Percentiles rank a stretch among this genome's conserved stretches.
These are phyloP conservation scores for Paramacrobiotus metropolitanus DNA, from an alignment of 1,140 invertebrate genomes.

Conservation along the genomic window DNA sequence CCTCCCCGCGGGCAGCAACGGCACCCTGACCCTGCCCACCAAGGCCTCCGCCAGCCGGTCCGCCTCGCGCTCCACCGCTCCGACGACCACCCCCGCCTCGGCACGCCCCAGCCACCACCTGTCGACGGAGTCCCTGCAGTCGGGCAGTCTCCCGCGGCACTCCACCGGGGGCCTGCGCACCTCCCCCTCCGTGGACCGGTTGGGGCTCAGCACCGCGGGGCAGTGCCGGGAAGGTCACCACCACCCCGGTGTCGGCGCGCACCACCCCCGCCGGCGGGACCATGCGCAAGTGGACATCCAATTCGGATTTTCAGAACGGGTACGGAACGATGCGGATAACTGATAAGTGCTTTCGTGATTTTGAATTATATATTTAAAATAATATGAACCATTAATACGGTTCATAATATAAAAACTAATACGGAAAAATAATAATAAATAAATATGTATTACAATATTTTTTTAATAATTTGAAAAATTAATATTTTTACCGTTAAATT, in stretches of 20 bases:
- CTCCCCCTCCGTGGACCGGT: not conserved
- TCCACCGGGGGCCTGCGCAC: not conserved
- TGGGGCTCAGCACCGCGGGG: not conserved
- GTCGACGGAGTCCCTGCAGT: not conserved
- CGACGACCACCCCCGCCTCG: not conserved
- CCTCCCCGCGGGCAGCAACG: not conserved
- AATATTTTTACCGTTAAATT: no score
- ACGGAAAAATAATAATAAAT: not conserved
- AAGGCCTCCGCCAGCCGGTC: not conserved
- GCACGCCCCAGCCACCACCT: not conserved
- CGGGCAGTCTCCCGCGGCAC: not conserved
- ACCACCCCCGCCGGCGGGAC: not conserved
- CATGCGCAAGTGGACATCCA: constrained; percentile 3
- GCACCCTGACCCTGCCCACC: constrained; percentile 3
- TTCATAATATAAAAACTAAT: not conserved
- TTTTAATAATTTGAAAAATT: no score
- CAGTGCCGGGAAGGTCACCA: not conserved
- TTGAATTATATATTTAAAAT: no score
- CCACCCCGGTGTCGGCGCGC: not conserved
- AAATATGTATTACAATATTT: not conserved
- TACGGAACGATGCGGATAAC: no score
- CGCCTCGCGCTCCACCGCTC: not conserved
- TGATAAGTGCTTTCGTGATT: no score
- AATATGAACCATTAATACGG: no score
- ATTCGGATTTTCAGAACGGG: not conserved